Base-by-base conservation (phyloP, 2,113 vertebrate genomes). In the Sardina pilchardus region DNA sequence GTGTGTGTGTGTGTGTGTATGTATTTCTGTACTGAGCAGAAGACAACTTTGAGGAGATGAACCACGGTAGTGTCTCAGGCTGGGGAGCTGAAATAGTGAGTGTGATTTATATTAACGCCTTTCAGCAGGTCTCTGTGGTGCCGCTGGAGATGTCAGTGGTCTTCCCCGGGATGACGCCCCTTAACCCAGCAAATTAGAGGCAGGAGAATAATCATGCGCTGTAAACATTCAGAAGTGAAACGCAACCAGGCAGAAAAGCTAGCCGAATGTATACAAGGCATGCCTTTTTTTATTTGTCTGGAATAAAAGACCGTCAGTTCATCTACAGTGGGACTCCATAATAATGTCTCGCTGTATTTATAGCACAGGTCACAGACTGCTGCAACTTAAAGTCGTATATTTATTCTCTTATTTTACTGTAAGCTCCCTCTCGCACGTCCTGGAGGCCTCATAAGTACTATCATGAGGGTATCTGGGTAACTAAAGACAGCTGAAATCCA, bases 401-500 rank as follows among this genome's bases (percentile, higher is more conserved):
- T 59, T 59, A 59, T 59, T 59, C 53, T 24, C 19, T 6, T 59
- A 59, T 59, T 24, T 59, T 59, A 59, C 21, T 59, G 53, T 59
- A 24, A 59, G 53, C 53, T 59, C 53, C 53, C 19, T 5, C 53
- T 24, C 21, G 19, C 53, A 5, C 19, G 21, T 59, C 21, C 21
- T 59, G 53, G 53, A 59, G 53, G 19, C 53, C 19, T 59, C 53
- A 59, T 59, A 59, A 59, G 21, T 24, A 59, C 21, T 59, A 21
- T 59, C 21, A 24, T 59, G 53, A 59, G 53, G 21, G 53, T 59
- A 59, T 59, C 53, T 24, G 53, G 19, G 53, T 59, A 59, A 59
- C 53, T 59, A 59, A 59, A 59, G 53, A 59, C 53, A 59, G 53
- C 53, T 59, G 53, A 59, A 59, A 59, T 59, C 53, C 53, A 59